Evolutionary conservation across 1,140 invertebrate genomes (phyloP).

Genomic region (Littorina saxatilis): DNA sequence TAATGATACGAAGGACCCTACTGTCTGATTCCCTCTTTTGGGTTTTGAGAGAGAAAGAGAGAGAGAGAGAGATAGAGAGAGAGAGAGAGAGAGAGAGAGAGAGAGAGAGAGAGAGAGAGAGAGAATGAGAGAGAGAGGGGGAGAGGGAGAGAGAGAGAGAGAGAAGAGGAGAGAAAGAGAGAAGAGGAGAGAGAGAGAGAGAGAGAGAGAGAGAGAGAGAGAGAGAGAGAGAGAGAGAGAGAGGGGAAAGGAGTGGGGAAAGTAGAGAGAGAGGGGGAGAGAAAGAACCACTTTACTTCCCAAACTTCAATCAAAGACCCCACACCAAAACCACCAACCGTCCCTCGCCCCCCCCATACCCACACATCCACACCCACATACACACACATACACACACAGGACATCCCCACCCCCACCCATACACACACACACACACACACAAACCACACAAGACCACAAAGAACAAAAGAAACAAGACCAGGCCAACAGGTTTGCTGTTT

Average conservation of each 20-base stretch:
- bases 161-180: background rate
- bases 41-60: no score
- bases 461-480: no score
- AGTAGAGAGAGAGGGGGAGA: background rate
- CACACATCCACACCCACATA: background rate
- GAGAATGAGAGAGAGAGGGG: background rate
- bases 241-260: background rate
- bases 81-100: no score
- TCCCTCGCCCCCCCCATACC: background rate
- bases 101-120: background rate
- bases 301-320: no score
- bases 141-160: slow-evolving; percentile 15
- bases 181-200: slow-evolving; percentile 10
- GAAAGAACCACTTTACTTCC: no score
- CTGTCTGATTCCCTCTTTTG: no score
- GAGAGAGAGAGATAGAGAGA: no score
- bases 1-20: no score
- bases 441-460: no score
- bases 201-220: background rate
- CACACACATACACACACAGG: background rate
- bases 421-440: background rate
- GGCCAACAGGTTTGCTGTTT: no score
- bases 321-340: background rate
- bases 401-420: background rate
- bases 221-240: slow-evolving; percentile 12